phyloP scores from a whole-genome alignment of 2,888 invertebrate genomes.

The Tridacna gigas region DNA sequence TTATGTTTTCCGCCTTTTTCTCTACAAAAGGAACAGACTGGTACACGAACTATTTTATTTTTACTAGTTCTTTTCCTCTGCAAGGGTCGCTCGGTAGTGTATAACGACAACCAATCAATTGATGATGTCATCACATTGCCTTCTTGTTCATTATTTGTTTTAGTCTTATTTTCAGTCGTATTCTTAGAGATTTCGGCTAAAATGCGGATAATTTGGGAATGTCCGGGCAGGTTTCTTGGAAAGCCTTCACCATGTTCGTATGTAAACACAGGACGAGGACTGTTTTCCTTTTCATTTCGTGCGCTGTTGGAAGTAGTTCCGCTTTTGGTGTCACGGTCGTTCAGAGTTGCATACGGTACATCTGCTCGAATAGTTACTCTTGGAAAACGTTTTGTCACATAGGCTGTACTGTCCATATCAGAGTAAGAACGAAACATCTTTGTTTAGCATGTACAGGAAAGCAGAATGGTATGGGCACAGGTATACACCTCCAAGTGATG shows the following conservation, averaged over 20 bases:
- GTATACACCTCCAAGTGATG: too few relatives aligned
- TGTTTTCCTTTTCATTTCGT: not conserved
- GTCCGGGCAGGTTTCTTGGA: slow-evolving; percentile 48
- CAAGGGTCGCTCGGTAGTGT: not conserved
- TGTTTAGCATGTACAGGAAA: too few relatives aligned
- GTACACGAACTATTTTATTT: not conserved
- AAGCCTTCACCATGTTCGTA: slow-evolving; percentile 49
- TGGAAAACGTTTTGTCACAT: not conserved
- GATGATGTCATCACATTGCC: not conserved
- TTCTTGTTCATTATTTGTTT: not conserved
- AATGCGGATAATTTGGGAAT: slow-evolving; percentile 53
- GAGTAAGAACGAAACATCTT: not conserved
- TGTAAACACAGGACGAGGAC: slow-evolving; percentile 36
- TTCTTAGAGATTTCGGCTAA: slow-evolving; percentile 39
- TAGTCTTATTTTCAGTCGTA: not conserved
- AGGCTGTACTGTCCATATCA: slow-evolving; percentile 3
- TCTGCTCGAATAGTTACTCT: slow-evolving; percentile 3
- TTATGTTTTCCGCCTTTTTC: slow-evolving; percentile 46
- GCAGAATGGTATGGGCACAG: too few relatives aligned
- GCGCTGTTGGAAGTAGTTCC: slow-evolving; percentile 5
- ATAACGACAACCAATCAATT: slow-evolving; percentile 8
- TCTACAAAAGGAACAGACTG: slow-evolving; percentile 42
- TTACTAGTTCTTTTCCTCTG: slow-evolving; percentile 11
- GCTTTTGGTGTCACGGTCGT: not conserved
- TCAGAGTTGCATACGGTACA: not conserved